phyloP scores from a whole-genome alignment of 2,113 vertebrate species.

The Hippopotamus amphibius region DNA sequence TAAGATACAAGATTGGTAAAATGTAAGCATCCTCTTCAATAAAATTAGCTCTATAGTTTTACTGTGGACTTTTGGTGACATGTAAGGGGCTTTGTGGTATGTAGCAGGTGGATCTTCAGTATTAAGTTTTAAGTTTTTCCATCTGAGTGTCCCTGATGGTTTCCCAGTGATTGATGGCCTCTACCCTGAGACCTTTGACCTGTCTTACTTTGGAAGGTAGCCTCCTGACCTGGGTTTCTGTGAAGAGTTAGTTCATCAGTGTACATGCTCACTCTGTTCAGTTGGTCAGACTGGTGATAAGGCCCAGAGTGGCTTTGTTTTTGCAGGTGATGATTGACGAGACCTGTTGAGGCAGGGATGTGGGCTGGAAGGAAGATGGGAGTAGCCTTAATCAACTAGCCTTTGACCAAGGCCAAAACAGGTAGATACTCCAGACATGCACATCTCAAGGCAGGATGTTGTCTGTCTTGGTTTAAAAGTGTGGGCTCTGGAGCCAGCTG shows the following conservation, averaged over 20 bases:
- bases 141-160: background rate
- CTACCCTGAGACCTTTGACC: background rate
- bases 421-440: fast-evolving
- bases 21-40: background rate
- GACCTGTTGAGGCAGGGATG: too few relatives aligned
- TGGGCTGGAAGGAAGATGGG: background rate
- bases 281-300: background rate
- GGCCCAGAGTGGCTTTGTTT: background rate
- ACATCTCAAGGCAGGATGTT: background rate
- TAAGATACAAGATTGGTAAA: background rate
- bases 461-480: background rate
- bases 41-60: background rate
- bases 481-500: background rate
- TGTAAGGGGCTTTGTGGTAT: background rate
- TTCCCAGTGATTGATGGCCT: background rate
- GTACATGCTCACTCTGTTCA: background rate
- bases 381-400: background rate
- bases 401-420: background rate
- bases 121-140: background rate
- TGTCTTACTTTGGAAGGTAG: background rate
- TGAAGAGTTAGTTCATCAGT: background rate
- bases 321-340: background rate
- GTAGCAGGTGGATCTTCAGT: background rate
- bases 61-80: background rate
- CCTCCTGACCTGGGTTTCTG: background rate